Base-by-base conservation (phyloP, 2,797 vertebrate species). In the Gadopsis bispinosus region DNA sequence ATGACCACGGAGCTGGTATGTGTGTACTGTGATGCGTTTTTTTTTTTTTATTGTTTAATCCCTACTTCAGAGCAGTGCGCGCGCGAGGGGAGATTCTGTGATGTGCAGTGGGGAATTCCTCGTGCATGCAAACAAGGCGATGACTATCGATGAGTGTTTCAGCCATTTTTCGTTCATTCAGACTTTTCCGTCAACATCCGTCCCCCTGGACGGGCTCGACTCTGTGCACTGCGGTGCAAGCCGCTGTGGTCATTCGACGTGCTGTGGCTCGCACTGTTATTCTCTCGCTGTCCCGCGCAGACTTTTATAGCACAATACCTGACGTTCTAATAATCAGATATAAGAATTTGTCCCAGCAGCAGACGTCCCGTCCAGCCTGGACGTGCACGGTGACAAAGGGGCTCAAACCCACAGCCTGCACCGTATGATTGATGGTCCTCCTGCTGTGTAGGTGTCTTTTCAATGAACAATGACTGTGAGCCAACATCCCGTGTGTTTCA, bases 1-100 rank as follows among this genome's bases (percentile, higher is more conserved):
- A 90, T 96, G 93, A 95, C 93, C 78, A 94, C 95, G 70, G 96
- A 96, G 70, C 93, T 93, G 95, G 96, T 96, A 94, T 81, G 93
- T 88, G 47, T 62, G 31, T 71, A 10, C 26, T 26, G 26, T 26
- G 26, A 26, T 26, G 26, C 26, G 26, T 26, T 2, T 26, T 26
- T 26, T n/a, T 66, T 69, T n/a, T 54, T 35, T 19, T 33, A 43
- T 75, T 79, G 3, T 77, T 87, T 68, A 7, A 56, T 58, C 1
- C 43, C 5, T 31, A 77, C 55, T 70, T 71, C 22, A 47, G 20
- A 64, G 60, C 74, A 67, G 35, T 68, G 62, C 60, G 54, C 26
- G 55, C 60, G 64, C 29, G 22, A n/a, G 53, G 22, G 56, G 29
- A 0, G 60, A 58, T 62, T 71, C 55, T 54, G 37, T 41, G 51